Evolutionary conservation across 1,140 invertebrate genomes (phyloP).

Genomic region (Drosophila seguyi): DNA sequence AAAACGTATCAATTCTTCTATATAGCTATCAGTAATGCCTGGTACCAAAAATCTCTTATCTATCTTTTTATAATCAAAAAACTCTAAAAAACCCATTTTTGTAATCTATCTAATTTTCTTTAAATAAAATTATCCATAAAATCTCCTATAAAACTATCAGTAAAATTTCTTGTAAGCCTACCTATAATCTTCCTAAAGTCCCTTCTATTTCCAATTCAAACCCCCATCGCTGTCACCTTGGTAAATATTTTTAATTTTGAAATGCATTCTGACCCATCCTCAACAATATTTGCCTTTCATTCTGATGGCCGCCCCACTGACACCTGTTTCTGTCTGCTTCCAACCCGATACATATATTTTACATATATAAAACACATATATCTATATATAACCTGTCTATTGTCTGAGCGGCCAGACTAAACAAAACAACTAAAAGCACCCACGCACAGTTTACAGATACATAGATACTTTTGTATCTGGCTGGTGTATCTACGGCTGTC

Average conservation of each 20-base stretch:
- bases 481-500: slow-evolving; percentile 48
- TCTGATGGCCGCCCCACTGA: slow-evolving; percentile 47
- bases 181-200: too few species aligned
- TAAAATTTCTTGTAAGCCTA: too few species aligned
- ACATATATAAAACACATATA: slow-evolving; percentile 1
- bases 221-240: slow-evolving; percentile 7
- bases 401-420: slow-evolving; percentile 67
- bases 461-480: slow-evolving; percentile 49
- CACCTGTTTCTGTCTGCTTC: slow-evolving; percentile 55
- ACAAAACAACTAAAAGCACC: slow-evolving; percentile 73
- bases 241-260: slow-evolving; percentile 40
- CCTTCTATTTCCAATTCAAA: background rate
- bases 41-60: too few species aligned
- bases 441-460: slow-evolving; percentile 23
- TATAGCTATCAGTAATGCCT: too few species aligned
- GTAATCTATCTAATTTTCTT: too few species aligned
- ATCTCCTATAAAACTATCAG: too few species aligned
- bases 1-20: too few species aligned
- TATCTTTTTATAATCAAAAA: too few species aligned
- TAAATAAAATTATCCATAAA: too few species aligned
- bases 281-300: slow-evolving; percentile 47
- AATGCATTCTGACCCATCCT: slow-evolving; percentile 30
- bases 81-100: too few species aligned
- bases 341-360: background rate
- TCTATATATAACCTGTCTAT: slow-evolving; percentile 42